These are phyloP conservation scores for Emydoidea blandingii DNA, from an alignment of 2,797 vertebrate species.

Conservation along the genomic window DNA sequence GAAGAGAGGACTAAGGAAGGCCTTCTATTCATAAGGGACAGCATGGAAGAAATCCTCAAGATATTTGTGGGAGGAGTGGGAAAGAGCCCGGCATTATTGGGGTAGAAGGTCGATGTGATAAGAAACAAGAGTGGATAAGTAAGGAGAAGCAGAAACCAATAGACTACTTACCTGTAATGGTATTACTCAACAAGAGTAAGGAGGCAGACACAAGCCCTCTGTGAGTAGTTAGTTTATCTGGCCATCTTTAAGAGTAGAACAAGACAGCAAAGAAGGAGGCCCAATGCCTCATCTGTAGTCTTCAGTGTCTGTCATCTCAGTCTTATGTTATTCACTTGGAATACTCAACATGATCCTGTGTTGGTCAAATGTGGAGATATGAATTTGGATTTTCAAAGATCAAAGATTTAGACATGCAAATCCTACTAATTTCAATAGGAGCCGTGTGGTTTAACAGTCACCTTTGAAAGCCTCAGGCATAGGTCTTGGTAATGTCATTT, in stretches of 20 bases:
- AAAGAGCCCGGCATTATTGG: background rate
- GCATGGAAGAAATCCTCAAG: background rate
- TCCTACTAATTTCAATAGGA: background rate
- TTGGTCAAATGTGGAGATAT: background rate
- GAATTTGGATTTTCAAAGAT: background rate
- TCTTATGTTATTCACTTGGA: background rate
- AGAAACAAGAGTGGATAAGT: background rate
- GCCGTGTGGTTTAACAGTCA: background rate
- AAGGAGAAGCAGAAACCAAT: background rate
- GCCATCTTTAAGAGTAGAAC: background rate
- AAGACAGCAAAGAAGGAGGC: background rate
- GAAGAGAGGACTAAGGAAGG: background rate
- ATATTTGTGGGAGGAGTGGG: background rate
- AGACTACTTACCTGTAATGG: background rate
- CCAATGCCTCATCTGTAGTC: background rate
- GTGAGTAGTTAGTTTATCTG: background rate
- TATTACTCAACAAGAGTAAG: background rate
- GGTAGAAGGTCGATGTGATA: rapidly evolving
- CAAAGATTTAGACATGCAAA: background rate
- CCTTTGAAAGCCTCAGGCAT: constrained; percentile 1
- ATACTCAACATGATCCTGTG: background rate
- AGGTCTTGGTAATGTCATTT: background rate
- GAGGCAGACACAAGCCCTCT: background rate
- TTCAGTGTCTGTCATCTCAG: background rate
- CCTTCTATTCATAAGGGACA: background rate